Conservation (phyloP, 2,113 vertebrate species). For the Pelecanoides urinatrix region DNA sequence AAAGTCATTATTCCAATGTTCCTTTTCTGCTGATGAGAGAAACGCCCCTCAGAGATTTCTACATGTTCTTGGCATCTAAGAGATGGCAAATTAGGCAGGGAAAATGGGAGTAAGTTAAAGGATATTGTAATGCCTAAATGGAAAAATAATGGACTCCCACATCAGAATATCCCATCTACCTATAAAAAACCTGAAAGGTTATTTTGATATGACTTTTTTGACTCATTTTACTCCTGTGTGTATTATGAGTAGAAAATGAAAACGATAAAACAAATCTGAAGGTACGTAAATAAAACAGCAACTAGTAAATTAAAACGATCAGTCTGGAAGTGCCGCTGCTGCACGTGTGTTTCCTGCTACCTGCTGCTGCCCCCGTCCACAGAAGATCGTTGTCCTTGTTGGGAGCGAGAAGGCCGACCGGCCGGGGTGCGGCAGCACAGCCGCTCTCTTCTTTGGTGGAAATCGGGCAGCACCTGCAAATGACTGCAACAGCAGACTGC, state of each 20-base stretch:
- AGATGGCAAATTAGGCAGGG: conserved; percentile 61
- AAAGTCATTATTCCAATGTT: conserved; percentile 62
- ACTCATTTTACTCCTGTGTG: neutral
- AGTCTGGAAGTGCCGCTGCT: neutral
- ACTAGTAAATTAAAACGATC: neutral
- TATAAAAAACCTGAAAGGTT: neutral
- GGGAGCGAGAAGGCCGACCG: neutral
- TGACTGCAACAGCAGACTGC: neutral
- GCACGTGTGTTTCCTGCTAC: neutral
- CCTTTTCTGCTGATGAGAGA: conserved; percentile 48
- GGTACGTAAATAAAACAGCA: neutral
- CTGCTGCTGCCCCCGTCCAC: neutral
- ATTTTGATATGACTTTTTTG: neutral
- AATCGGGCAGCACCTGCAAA: neutral
- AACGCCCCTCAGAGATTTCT: conserved; percentile 46
- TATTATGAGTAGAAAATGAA: neutral
- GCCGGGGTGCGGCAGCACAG: neutral
- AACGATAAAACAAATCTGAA: neutral
- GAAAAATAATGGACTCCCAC: conserved; percentile 48
- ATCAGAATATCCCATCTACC: conserved; percentile 25
- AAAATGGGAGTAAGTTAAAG: conserved; percentile 56
- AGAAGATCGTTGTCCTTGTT: neutral
- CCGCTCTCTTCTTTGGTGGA: neutral
- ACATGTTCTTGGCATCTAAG: conserved; percentile 10
- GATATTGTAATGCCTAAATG: conserved; percentile 50